phyloP scores from a whole-genome alignment of 2,888 invertebrate species.

The Anarsia innoxiella region DNA sequence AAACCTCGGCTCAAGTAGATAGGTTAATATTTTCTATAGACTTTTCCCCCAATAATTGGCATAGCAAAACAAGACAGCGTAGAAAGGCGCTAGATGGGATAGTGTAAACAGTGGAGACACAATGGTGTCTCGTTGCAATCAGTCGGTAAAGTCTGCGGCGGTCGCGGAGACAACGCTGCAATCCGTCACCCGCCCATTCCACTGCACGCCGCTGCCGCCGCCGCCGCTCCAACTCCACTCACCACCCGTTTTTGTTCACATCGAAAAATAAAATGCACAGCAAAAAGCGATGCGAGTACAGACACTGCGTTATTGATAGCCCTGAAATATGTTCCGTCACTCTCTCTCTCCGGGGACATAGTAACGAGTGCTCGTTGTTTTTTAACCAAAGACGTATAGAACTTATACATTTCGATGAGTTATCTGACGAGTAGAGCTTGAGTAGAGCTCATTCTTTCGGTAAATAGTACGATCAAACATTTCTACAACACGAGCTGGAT shows the following conservation, averaged over 20 bases:
- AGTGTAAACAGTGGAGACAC: not conserved
- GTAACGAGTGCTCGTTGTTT: constrained; percentile 25
- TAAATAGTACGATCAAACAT: constrained; percentile 23
- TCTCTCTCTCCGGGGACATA: constrained; percentile 36
- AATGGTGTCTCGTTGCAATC: not conserved
- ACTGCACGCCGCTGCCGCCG: constrained; percentile 22
- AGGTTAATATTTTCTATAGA: too few relatives aligned
- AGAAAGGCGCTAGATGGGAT: too few relatives aligned
- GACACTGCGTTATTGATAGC: constrained; percentile 27
- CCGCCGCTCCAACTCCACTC: constrained; percentile 12
- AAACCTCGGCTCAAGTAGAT: too few relatives aligned
- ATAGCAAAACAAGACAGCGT: too few relatives aligned
- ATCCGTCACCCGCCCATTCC: constrained; percentile 38
- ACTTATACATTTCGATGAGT: constrained; percentile 33
- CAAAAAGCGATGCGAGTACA: not conserved
- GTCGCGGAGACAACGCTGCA: constrained; percentile 17
- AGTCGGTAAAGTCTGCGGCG: not conserved
- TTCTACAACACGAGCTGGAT: constrained; percentile 3
- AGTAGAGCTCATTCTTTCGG: constrained; percentile 29
- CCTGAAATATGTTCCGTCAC: constrained; percentile 39
- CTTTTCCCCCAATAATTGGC: too few relatives aligned
- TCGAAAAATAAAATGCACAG: constrained; percentile 23
- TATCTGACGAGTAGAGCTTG: constrained; percentile 25
- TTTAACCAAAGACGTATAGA: constrained; percentile 37
- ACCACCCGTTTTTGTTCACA: constrained; percentile 25